Evolutionary conservation across 1,140 invertebrate species (phyloP), one percentile per base, ranked within the genome.

Genomic region (Sitobion miscanthi): DNA sequence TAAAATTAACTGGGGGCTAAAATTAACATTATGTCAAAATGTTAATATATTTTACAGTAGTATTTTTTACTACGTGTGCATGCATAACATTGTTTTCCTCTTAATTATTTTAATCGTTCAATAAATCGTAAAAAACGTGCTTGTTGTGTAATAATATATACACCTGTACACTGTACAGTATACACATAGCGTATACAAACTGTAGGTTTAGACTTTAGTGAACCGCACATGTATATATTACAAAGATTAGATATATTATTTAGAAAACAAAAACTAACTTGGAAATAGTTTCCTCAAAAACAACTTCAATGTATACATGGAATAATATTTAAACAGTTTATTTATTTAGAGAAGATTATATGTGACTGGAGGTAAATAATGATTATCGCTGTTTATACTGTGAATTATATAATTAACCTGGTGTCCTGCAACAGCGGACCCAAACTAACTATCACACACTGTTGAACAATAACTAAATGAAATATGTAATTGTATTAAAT

Each of bases 301-400:
- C 83, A 85, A 85, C 11, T 85, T 42, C 8, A 85, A 5, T 30
- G 30, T n/a, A 69, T 69, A 69, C 30, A 69, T n/a, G 82, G n/a
- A 2, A 38, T 45, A 42, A 42, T 85, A 85, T 42, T 85, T 85
- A 25, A 42, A 85, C 38, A 85, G 38, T 85, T 11, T 85, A 85
- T 85, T 85, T 85, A 42, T 85, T 85, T 85, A 85, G 83, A 85
- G 20, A 83, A 85, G 20, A 83, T 83, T 83, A 45, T 25, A 42
- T 85, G 3, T 45, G 8, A 85, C 21, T 45, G 9, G 9, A 85
- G 45, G 38, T 42, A 85, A 45, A 85, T 85, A 85, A 3, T 69
- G 62, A n/a, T 23, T 85, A 42, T 85, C 9, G 21, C 38, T 8
- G 35, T 69, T 20, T 23, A 7, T 42, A 85, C 25, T 85, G 23